These are phyloP conservation scores for Vombatus ursinus DNA, from an alignment of 2,113 vertebrate species.

Conservation along the genomic window DNA sequence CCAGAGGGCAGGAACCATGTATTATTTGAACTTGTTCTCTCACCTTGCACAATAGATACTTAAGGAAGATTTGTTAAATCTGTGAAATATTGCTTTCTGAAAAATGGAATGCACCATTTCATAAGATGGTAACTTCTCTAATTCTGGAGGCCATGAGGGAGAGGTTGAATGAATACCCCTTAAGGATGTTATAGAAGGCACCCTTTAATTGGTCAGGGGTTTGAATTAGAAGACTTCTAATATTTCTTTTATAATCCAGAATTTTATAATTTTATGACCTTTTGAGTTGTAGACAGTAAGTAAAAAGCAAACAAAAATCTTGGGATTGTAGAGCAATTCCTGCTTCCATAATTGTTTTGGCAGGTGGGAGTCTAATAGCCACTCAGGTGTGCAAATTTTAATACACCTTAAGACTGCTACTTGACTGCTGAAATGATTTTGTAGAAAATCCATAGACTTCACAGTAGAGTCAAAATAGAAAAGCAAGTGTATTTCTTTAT, in stretches of 20 bases:
- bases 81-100: neutral
- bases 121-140: neutral
- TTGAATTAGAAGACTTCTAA: neutral
- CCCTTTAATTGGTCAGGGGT: neutral
- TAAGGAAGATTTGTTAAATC: neutral
- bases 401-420: neutral
- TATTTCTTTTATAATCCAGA: neutral
- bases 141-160: neutral
- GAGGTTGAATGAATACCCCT: neutral
- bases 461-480: neutral
- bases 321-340: constrained; percentile 14
- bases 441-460: neutral
- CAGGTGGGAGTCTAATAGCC: constrained; percentile 38
- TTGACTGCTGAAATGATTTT: neutral
- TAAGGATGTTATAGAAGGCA: neutral
- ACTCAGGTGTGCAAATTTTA: neutral
- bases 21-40: neutral
- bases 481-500: neutral
- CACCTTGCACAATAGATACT: too few species aligned
- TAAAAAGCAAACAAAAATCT: neutral
- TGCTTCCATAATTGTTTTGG: constrained; percentile 58
- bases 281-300: constrained; percentile 15
- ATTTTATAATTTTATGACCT: neutral
- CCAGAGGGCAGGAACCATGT: neutral
- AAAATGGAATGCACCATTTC: neutral